These are phyloP conservation scores for Chrysogorgia sp. DNA, from an alignment of 92 coral and sea anemone species.

Conservation along the genomic window DNA sequence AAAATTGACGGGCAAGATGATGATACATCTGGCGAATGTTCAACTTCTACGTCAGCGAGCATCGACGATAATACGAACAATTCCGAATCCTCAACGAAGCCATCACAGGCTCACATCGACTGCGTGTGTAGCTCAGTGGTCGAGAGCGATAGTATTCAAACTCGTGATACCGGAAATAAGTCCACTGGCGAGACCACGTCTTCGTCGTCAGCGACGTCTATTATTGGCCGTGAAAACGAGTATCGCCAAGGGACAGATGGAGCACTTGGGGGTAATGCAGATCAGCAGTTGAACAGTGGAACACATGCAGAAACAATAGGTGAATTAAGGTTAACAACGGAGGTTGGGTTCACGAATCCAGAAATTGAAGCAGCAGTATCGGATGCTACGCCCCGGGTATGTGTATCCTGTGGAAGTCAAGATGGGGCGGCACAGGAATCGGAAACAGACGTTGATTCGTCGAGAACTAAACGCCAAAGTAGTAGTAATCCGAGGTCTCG, in stretches of 20 bases:
- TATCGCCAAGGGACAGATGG: background rate
- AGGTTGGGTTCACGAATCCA: background rate
- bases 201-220: background rate
- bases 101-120: background rate
- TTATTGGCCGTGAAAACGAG: too few relatives aligned
- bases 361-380: background rate
- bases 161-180: background rate
- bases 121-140: background rate
- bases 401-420: background rate
- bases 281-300: background rate
- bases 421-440: background rate
- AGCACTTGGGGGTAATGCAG: background rate
- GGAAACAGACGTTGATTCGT: slow-evolving; percentile 2
- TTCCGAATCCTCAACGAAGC: slow-evolving; percentile 8
- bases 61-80: background rate
- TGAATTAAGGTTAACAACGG: background rate
- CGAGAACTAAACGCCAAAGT: background rate
- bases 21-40: background rate
- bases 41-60: background rate
- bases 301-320: background rate
- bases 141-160: background rate
- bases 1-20: background rate
- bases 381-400: background rate
- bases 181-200: background rate
- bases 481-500: background rate